Base-by-base conservation (phyloP, 2,888 invertebrate genomes). In the Dasysyrphus tricinctus region DNA sequence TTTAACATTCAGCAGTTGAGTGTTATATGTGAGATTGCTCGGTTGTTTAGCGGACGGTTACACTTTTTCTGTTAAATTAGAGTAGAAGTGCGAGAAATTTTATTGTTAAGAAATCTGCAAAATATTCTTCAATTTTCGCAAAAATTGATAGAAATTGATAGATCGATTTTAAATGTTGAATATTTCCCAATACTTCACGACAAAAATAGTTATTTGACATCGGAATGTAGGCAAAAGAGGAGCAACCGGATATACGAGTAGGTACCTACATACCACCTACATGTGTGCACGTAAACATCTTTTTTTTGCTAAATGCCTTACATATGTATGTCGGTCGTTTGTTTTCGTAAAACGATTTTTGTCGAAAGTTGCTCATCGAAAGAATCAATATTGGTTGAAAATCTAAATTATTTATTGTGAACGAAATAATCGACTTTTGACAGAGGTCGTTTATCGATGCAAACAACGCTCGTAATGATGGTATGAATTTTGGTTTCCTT, bases 181-280 rank as follows among this genome's bases (percentile, higher is more conserved):
- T 14, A 37, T 0, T 14, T 14, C 11, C 1, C 14, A 12, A 59
- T 7, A 24, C 2, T 29, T 12, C 37, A 37, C 2, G 24, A 3
- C 14, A 24, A 24, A 5, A 49, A 65, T 61, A 42, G 3, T 44
- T 11, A n/a, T 19, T 67, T 74, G 39, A 79, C 47, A 82, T 75
- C 57, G 72, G 70, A 86, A 86, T 86, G 86, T 86, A 81, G 74
- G 79, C 82, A 78, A 69, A 72, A 86, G 75, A 51, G 69, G 75
- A 82, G 75, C 72, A 72, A 78, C 42, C 49, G 19, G 16, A 47
- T 47, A 16, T 42, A 16, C 19, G 11, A 19, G 4, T 47, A 61
- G 24, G 19, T 42, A 42, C 39, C 34, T 14, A 57, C 16, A 2
- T 19, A 19, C 24, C 24, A 24, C 24, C 24, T 19, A 12, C 16